Percentiles rank a stretch among this genome's conserved stretches.
Evolutionary conservation across 2,888 invertebrate genomes (phyloP).

Genomic region (Drosophila niveifrons): DNA sequence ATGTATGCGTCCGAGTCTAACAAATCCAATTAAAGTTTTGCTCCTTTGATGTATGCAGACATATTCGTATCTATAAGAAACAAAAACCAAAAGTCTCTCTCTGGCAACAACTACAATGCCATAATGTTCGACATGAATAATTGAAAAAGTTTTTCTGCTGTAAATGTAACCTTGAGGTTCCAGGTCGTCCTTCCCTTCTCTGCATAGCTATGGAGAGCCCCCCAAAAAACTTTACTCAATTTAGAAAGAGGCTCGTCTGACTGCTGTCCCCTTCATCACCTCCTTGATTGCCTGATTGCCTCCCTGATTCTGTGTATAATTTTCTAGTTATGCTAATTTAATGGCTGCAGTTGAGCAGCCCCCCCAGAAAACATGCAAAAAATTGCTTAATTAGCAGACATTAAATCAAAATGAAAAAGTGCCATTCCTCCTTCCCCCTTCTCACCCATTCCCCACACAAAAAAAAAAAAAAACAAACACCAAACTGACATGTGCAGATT

Average conservation of each 20-base stretch:
- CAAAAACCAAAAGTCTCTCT: conserved; percentile 48
- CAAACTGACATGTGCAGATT: conserved; percentile 77
- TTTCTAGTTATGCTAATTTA: conserved; percentile 80
- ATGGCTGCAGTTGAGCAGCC: conserved; percentile 69
- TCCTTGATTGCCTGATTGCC: conserved; percentile 8
- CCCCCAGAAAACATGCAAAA: conserved; percentile 54
- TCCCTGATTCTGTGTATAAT: conserved; percentile 63
- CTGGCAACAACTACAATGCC: conserved; percentile 59
- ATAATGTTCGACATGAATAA: conserved; percentile 79
- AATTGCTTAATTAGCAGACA: conserved; percentile 79
- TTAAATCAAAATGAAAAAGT: conserved; percentile 79
- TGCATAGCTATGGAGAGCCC: background rate
- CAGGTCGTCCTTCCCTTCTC: conserved; percentile 27
- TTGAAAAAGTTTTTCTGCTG: conserved; percentile 73
- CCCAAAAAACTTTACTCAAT: conserved; percentile 55
- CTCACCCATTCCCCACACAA: background rate
- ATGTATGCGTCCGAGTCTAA: conserved; percentile 47
- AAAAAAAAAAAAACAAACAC: background rate
- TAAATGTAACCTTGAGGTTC: conserved; percentile 72
- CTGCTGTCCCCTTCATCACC: background rate
- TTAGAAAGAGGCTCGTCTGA: conserved; percentile 34
- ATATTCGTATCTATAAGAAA: conserved; percentile 56
- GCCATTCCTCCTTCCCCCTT: background rate
- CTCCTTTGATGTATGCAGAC: conserved; percentile 73
- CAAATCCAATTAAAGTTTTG: conserved; percentile 78